Evolutionary conservation across 2,888 invertebrate genomes (phyloP).

Genomic region (Protodeltote pygarga): DNA sequence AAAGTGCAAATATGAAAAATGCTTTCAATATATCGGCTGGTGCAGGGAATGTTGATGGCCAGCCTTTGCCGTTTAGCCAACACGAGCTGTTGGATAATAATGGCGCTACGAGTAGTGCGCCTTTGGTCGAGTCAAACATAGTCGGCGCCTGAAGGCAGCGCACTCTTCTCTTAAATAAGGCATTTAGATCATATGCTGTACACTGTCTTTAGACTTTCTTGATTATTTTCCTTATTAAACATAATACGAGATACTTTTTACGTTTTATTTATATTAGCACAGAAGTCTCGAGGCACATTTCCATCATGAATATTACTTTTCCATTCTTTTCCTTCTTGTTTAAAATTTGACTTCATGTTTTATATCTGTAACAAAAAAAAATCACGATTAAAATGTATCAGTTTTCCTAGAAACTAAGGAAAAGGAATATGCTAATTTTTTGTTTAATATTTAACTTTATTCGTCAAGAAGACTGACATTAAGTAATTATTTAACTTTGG

Average conservation of each 20-base stretch:
- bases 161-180: slow-evolving; percentile 77
- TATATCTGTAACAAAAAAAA: slow-evolving; percentile 53
- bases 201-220: slow-evolving; percentile 72
- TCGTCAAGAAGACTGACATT: too few species aligned
- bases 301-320: slow-evolving; percentile 30
- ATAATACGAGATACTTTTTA: slow-evolving; percentile 14
- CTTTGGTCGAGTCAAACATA: slow-evolving; percentile 89
- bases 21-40: slow-evolving; percentile 92
- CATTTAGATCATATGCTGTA: slow-evolving; percentile 83
- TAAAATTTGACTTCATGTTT: slow-evolving; percentile 26
- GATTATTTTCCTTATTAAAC: slow-evolving; percentile 14
- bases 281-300: slow-evolving; percentile 21
- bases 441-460: too few species aligned
- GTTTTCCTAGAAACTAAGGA: too few species aligned
- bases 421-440: too few species aligned
- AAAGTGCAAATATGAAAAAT: slow-evolving; percentile 91
- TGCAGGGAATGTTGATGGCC: slow-evolving; percentile 88
- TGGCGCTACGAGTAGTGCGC: slow-evolving; percentile 92
- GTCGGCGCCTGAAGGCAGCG: slow-evolving; percentile 83
- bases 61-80: slow-evolving; percentile 89
- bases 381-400: too few species aligned
- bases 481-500: too few species aligned
- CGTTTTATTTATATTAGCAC: slow-evolving; percentile 51
- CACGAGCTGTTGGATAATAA: slow-evolving; percentile 94
- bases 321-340: slow-evolving; percentile 7